Conservation (phyloP, 2,888 invertebrate species). For the Xylota segnis region DNA sequence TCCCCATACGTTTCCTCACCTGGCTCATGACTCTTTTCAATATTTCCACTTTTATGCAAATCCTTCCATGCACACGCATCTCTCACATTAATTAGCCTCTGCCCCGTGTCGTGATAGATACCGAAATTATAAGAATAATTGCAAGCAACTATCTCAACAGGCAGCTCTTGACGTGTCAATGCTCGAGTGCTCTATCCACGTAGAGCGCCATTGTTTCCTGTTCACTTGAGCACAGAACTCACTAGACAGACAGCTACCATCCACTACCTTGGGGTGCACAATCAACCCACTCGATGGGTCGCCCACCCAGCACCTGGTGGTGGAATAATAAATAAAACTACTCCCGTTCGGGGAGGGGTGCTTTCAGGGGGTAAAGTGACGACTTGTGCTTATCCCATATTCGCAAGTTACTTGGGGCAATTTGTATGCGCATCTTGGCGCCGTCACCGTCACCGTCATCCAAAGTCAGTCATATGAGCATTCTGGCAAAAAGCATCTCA, state of each 20-base stretch:
- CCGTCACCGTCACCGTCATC: constrained; percentile 37
- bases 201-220: constrained; percentile 61
- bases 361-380: constrained; percentile 61
- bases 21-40: background rate
- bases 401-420: constrained; percentile 69
- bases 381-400: constrained; percentile 69
- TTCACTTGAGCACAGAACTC: constrained; percentile 70
- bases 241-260: constrained; percentile 49
- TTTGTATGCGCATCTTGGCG: constrained; percentile 42
- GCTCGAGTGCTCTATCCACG: constrained; percentile 22
- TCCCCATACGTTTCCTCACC: too few species aligned
- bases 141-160: constrained; percentile 32
- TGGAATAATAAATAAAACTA: constrained; percentile 38
- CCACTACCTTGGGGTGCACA: constrained; percentile 33
- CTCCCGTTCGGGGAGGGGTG: background rate
- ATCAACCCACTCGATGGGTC: constrained; percentile 32
- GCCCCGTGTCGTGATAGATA: constrained; percentile 38
- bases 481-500: constrained; percentile 20
- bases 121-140: constrained; percentile 34
- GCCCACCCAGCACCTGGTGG: constrained; percentile 27
- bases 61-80: constrained; percentile 25
- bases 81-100: constrained; percentile 38
- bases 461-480: constrained; percentile 22
- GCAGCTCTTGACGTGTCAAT: constrained; percentile 65
- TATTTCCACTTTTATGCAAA: constrained; percentile 23